Evolutionary conservation across 2,888 invertebrate genomes (phyloP).

Genomic region (Eupithecia exiguata): DNA sequence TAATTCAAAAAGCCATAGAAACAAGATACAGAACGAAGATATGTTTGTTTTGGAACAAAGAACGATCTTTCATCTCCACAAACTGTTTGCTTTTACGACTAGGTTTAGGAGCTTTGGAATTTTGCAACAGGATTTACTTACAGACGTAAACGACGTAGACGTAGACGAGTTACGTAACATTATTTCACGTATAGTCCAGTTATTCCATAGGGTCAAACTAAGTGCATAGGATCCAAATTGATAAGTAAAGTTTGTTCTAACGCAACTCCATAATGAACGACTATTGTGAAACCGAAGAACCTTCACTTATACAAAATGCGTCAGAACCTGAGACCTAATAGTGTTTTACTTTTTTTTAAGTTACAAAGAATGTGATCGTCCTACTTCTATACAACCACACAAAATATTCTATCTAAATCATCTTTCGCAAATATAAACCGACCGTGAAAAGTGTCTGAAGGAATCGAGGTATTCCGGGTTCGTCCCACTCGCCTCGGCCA

Average conservation of each 20-base stretch:
- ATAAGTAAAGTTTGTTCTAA: too few species aligned
- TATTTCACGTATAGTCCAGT: background rate
- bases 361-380: too few species aligned
- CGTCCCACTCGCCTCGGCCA: too few species aligned
- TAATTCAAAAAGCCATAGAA: slow-evolving; percentile 23
- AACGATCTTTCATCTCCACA: slow-evolving; percentile 18
- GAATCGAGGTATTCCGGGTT: too few species aligned
- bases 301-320: background rate
- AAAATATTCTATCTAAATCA: background rate
- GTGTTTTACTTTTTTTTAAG: too few species aligned
- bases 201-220: background rate
- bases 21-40: slow-evolving; percentile 23
- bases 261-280: too few species aligned
- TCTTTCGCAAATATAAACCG: too few species aligned
- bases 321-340: background rate
- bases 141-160: too few species aligned
- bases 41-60: slow-evolving; percentile 28
- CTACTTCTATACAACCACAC: too few species aligned
- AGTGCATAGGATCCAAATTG: too few species aligned
- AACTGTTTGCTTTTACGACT: slow-evolving; percentile 12
- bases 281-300: background rate
- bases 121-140: slow-evolving; percentile 8
- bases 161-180: background rate
- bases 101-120: background rate
- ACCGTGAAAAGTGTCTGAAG: too few species aligned